Conservation (phyloP, 1,140 invertebrate species). For the Brachionus manjavacas region DNA sequence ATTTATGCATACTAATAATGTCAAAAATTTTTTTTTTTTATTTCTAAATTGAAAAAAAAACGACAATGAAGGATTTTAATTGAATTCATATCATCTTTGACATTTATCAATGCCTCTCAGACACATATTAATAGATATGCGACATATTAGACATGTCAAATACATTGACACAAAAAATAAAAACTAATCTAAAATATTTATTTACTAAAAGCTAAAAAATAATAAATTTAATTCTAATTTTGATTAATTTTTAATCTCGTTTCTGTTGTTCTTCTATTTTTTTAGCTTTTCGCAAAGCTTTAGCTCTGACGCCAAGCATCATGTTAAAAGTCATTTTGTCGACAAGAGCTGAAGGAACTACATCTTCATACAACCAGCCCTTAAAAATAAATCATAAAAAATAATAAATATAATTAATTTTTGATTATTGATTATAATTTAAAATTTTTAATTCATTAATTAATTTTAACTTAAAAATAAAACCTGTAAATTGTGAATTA, state of each 20-base stretch:
- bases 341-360: background rate
- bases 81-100: too few species aligned
- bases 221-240: background rate
- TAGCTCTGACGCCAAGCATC: background rate
- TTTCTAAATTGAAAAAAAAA: too few species aligned
- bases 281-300: slow-evolving; percentile 13
- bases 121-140: too few species aligned
- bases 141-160: too few species aligned
- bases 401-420: too few species aligned
- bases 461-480: background rate
- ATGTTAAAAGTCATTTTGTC: background rate
- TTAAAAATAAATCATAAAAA: background rate
- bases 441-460: too few species aligned
- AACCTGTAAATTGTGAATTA: slow-evolving; percentile 29
- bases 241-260: slow-evolving; percentile 18
- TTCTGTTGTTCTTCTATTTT: slow-evolving; percentile 1
- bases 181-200: background rate
- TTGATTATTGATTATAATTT: too few species aligned
- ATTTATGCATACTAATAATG: too few species aligned
- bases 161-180: too few species aligned
- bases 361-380: slow-evolving; percentile 31
- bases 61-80: too few species aligned
- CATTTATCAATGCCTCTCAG: too few species aligned
- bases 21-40: too few species aligned
- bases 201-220: background rate